These are phyloP conservation scores for Trypoxylon attenuatum DNA, from an alignment of 2,888 invertebrate genomes.

Conservation along the genomic window DNA sequence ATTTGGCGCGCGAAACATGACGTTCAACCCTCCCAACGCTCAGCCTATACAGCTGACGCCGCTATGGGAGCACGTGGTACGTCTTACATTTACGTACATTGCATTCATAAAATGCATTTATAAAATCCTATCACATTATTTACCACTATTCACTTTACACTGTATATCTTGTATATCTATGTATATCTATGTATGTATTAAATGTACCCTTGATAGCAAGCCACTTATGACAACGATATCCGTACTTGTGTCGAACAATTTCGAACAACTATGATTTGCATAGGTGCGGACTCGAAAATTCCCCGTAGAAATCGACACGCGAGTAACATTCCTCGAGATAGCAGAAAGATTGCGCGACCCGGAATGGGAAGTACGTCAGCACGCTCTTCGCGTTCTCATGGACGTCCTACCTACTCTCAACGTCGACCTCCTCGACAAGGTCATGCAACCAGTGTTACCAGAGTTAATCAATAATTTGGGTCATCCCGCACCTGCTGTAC, in stretches of 20 bases:
- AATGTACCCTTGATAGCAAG: too few relatives aligned
- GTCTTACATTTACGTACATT: too few relatives aligned
- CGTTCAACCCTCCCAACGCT: conserved; percentile 59
- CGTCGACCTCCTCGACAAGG: conserved; percentile 79
- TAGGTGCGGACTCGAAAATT: conserved; percentile 81
- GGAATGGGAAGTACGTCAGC: conserved; percentile 89
- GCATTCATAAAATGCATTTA: too few relatives aligned
- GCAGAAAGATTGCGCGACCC: conserved; percentile 84
- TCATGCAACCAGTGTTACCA: conserved; percentile 79
- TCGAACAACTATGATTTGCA: too few relatives aligned
- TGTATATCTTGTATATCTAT: too few relatives aligned
- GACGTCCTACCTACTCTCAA: conserved; percentile 85
- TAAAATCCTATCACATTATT: too few relatives aligned
- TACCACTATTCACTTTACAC: too few relatives aligned
- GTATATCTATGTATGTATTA: too few relatives aligned
- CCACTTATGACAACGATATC: too few relatives aligned
- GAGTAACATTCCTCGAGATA: conserved; percentile 82
- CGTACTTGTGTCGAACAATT: too few relatives aligned
- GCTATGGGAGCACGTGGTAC: conserved; percentile 85
- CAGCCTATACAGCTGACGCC: conserved; percentile 80
- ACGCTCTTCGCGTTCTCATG: conserved; percentile 86
- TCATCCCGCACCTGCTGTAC: conserved; percentile 86
- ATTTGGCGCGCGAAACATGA: conserved; percentile 59
- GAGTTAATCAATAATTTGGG: conserved; percentile 87
- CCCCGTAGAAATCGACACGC: conserved; percentile 81